phyloP scores from a whole-genome alignment of 2,113 vertebrate genomes.

The Dolichotis patagonum region DNA sequence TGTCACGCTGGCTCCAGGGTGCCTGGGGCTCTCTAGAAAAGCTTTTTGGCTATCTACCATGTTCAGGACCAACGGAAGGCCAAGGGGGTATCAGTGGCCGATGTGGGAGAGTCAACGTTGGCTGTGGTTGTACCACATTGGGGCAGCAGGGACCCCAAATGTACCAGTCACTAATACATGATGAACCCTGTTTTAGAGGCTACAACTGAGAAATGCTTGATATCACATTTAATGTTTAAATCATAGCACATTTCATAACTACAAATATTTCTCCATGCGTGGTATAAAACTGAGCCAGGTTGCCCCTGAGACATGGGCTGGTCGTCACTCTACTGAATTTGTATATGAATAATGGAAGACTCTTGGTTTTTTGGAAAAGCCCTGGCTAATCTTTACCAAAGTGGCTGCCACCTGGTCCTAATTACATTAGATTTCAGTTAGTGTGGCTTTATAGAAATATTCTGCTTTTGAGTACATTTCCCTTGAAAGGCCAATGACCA shows the following conservation, averaged over 20 bases:
- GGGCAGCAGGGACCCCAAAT: neutral
- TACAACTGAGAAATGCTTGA: neutral
- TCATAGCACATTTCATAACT: neutral
- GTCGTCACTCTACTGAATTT: neutral
- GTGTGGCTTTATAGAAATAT: neutral
- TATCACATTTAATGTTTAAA: neutral
- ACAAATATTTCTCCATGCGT: neutral
- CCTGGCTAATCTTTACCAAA: neutral
- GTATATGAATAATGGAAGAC: neutral
- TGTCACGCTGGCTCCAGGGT: neutral
- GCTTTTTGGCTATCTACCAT: neutral
- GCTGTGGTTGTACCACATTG: rapidly evolving
- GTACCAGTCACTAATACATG: neutral
- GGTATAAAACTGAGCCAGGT: neutral
- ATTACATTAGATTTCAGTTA: slow-evolving; percentile 13
- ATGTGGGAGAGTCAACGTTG: rapidly evolving
- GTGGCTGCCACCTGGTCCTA: neutral
- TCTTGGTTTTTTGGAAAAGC: neutral
- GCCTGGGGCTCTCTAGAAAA: neutral
- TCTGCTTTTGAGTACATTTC: slow-evolving; percentile 18
- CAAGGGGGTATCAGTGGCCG: no score
- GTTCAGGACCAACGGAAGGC: neutral
- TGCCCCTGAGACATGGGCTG: neutral
- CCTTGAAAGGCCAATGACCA: neutral
- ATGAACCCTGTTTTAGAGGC: neutral